A percentile compares a stretch with the other conserved stretches of the same genome.
Evolutionary conservation across 2,888 invertebrate genomes (phyloP).

Genomic region (Dasysyrphus tricinctus): DNA sequence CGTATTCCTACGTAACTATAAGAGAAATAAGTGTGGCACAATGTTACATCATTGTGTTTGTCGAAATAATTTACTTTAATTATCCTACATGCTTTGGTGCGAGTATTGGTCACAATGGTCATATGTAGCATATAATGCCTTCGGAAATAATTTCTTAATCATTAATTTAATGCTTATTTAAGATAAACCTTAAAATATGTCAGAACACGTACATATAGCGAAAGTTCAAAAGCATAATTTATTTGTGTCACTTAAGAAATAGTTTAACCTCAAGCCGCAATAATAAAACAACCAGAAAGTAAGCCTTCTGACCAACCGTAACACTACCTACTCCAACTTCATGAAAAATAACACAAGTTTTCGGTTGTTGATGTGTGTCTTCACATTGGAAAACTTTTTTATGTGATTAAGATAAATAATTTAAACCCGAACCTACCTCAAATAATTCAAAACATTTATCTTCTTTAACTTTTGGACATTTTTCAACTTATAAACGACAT

Average conservation of each 20-base stretch:
- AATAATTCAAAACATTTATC: not conserved
- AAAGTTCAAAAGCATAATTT: not conserved
- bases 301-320: too few species aligned
- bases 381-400: not conserved
- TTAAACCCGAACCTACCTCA: not conserved
- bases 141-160: not conserved
- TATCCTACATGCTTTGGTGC: too few species aligned
- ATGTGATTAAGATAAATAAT: conserved; percentile 5
- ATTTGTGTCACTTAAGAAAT: conserved; percentile 6
- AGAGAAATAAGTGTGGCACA: too few species aligned
- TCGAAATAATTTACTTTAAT: too few species aligned
- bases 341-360: not conserved
- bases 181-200: not conserved
- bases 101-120: too few species aligned
- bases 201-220: not conserved
- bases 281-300: not conserved
- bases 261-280: not conserved
- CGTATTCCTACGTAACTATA: too few species aligned
- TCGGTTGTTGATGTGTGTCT: too few species aligned
- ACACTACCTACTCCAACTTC: not conserved
- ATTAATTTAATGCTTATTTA: not conserved
- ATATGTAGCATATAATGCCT: not conserved
- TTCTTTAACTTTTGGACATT: conserved; percentile 16
- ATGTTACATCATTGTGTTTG: too few species aligned
- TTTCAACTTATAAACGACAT: not conserved